These are phyloP conservation scores for Casuarius casuarius DNA, from an alignment of 2,113 vertebrate genomes.

Conservation along the genomic window DNA sequence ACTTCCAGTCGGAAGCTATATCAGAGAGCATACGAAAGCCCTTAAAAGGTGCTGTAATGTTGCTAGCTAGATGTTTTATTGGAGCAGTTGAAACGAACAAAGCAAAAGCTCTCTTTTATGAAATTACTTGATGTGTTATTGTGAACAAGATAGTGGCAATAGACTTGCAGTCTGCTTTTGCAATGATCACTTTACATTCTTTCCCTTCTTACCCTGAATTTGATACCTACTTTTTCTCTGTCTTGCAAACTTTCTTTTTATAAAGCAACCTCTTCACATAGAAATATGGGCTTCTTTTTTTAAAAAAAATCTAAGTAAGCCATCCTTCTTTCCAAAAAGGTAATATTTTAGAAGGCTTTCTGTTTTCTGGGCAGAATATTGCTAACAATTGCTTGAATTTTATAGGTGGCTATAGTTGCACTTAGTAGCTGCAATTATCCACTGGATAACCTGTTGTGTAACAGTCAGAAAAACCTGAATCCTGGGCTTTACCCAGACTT, in stretches of 20 bases:
- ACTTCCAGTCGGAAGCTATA: constrained; percentile 23
- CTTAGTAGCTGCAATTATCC: not conserved
- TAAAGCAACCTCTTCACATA: not conserved
- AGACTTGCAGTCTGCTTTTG: not conserved
- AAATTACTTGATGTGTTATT: not conserved
- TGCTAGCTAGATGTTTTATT: not conserved
- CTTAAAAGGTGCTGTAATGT: not conserved
- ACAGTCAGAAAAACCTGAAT: not conserved
- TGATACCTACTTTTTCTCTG: not conserved
- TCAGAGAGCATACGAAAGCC: constrained; percentile 2
- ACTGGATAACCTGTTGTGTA: not conserved
- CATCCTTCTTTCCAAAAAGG: not conserved
- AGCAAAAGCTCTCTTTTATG: not conserved
- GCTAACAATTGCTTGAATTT: not conserved
- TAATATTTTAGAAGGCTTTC: not conserved
- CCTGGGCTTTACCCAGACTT: fast-evolving
- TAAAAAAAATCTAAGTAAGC: not conserved
- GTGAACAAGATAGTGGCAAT: not conserved
- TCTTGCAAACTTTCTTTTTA: not conserved
- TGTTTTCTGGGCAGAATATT: not conserved
- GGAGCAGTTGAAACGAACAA: constrained; percentile 13
- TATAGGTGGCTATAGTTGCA: not conserved
- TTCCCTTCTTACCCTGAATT: not conserved
- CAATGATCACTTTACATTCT: not conserved
- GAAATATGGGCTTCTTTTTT: not conserved